These are phyloP conservation scores for Syngnathus scovelli DNA, from an alignment of 2,113 vertebrate species.

Conservation along the genomic window DNA sequence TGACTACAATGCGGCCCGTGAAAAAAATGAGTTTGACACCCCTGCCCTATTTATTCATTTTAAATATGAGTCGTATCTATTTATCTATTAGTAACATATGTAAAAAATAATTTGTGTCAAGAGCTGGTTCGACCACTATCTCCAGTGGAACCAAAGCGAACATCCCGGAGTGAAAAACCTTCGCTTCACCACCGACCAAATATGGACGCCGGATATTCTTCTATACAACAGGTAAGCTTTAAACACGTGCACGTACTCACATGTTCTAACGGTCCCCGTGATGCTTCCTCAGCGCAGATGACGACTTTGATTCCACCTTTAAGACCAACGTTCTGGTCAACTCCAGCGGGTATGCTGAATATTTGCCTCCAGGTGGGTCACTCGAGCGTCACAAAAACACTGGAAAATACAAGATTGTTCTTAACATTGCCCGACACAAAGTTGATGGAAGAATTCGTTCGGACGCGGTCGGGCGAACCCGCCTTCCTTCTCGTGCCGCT, in stretches of 20 bases:
- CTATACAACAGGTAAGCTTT: slow-evolving; percentile 75
- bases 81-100: neutral
- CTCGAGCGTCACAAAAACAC: neutral
- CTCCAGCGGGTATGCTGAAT: slow-evolving; percentile 75
- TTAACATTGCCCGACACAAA: too few relatives aligned
- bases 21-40: too few relatives aligned
- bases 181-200: slow-evolving; percentile 74
- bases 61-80: too few relatives aligned
- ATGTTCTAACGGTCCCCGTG: slow-evolving; percentile 18
- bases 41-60: too few relatives aligned
- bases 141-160: slow-evolving; percentile 77
- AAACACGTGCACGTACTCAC: neutral
- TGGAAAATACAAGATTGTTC: neutral
- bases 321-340: slow-evolving; percentile 78
- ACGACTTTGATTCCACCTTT: slow-evolving; percentile 78
- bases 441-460: too few relatives aligned
- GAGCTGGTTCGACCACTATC: slow-evolving; percentile 75
- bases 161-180: slow-evolving; percentile 76
- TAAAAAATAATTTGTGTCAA: slow-evolving; percentile 25
- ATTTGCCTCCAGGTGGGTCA: slow-evolving; percentile 73
- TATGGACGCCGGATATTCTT: slow-evolving; percentile 77
- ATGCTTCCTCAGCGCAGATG: slow-evolving; percentile 70
- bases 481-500: neutral
- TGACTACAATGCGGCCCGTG: too few relatives aligned
- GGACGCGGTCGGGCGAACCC: too few relatives aligned